Evolutionary conservation across 1,140 invertebrate species (phyloP), one percentile per base, ranked within the genome.

Genomic region (Heliconius hermathena): DNA sequence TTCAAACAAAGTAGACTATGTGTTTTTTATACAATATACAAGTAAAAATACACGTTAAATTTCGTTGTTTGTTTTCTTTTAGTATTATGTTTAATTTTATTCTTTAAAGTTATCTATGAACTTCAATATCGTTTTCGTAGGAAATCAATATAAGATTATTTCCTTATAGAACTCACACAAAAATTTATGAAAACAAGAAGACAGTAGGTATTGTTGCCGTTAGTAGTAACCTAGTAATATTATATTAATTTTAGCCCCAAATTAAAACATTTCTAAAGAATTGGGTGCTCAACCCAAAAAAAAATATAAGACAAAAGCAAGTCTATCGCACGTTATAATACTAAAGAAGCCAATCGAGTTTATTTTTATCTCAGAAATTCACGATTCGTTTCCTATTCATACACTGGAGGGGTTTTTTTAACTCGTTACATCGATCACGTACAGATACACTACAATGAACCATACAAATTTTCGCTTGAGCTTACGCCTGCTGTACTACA

Each of bases 391-490:
- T 90, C 87, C 90, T 93, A 87, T 90, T 90, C 87, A 90, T 89
- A 87, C 79, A 84, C 84, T 82, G 71, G 79, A 57, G 89, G 86
- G 88, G 86, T 89, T 88, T 88, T 89, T 89, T 90, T 86, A 89
- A 66, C 88, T 93, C 84, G 88, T 89, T 89, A 88, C 89, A 86
- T 87, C 85, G 78, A 87, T 90, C 91, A 94, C 92, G 92, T 92
- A 92, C 89, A 87, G 6, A 36, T 36, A 91, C 90, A 90, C 91
- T 90, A 92, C 89, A 91, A 90, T 92, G 87, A 91, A 85, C 87
- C 91, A 88, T 92, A 93, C 92, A 94, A 94, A 93, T 94, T 93
- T 93, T 94, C 89, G 88, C 88, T 87, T 88, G 88, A 82, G 87
- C 92, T 91, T 90, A 91, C 89, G 85, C 87, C 85, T 90, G 85